A percentile compares a stretch with the other conserved stretches of the same genome.
phyloP scores from a whole-genome alignment of 2,113 vertebrate genomes.

The Rhinoptilus africanus region DNA sequence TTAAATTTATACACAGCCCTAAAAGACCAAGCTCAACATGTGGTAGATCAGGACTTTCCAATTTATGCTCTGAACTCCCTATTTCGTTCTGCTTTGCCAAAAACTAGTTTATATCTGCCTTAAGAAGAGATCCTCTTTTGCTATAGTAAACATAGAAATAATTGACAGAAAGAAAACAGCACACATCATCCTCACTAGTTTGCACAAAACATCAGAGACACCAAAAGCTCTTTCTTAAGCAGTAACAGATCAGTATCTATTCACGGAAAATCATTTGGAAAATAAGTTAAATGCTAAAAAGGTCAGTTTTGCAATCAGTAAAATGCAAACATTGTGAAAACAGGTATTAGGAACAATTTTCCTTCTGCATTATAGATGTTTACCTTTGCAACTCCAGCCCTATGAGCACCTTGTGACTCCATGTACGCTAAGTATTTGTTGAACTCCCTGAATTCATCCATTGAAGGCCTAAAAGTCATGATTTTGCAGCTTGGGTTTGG shows the following conservation, averaged over 20 bases:
- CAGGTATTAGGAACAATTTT: not conserved
- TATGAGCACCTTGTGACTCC: constrained; percentile 95
- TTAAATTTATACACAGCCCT: not conserved
- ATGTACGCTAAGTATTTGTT: constrained; percentile 92
- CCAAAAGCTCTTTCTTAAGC: not conserved
- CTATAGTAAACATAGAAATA: not conserved
- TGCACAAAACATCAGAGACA: not conserved
- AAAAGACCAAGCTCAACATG: not conserved
- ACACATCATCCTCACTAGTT: not conserved
- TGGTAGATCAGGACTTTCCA: not conserved
- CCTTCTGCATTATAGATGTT: not conserved
- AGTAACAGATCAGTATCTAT: not conserved
- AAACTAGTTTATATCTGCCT: not conserved
- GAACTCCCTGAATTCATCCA: constrained; percentile 93
- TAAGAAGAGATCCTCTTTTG: not conserved
- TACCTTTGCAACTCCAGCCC: constrained; percentile 95
- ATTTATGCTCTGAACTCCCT: not conserved
- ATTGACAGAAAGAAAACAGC: not conserved
- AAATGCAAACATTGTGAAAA: not conserved
- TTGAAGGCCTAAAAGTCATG: constrained; percentile 93
- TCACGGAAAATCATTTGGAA: not conserved
- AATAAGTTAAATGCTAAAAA: not conserved
- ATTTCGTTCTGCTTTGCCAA: not conserved
- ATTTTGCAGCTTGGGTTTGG: constrained; percentile 93
- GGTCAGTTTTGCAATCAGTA: not conserved